phyloP scores from a whole-genome alignment of 2,888 invertebrate genomes.

The Coremacera marginata region DNA sequence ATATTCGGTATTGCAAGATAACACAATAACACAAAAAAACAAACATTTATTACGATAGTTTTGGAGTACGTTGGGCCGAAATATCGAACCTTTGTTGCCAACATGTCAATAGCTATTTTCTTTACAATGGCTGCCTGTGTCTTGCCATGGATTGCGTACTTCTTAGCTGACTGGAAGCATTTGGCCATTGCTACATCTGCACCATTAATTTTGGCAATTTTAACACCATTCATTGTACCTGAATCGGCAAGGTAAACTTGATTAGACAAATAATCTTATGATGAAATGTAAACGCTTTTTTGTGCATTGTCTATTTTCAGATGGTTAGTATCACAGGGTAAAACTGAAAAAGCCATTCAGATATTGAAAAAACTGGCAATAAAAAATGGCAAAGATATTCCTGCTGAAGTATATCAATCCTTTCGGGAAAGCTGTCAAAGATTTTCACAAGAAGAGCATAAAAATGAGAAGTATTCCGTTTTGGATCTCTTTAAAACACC shows the following conservation, averaged over 20 bases:
- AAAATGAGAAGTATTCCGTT: slow-evolving; percentile 80
- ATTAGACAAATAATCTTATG: background rate
- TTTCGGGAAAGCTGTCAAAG: slow-evolving; percentile 77
- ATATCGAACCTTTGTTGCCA: slow-evolving; percentile 91
- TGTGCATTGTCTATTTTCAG: slow-evolving; percentile 64
- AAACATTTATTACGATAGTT: slow-evolving; percentile 71
- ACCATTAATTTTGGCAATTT: slow-evolving; percentile 78
- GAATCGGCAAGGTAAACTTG: slow-evolving; percentile 81
- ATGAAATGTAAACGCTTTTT: background rate
- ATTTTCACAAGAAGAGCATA: slow-evolving; percentile 79
- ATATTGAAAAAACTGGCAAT: slow-evolving; percentile 85
- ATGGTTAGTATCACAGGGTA: slow-evolving; percentile 89
- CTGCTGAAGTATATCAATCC: slow-evolving; percentile 79
- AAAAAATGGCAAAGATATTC: slow-evolving; percentile 82
- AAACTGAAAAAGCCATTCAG: slow-evolving; percentile 81
- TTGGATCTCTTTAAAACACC: slow-evolving; percentile 85
- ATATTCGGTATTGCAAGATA: background rate
- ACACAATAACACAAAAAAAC: background rate
- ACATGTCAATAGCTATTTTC: slow-evolving; percentile 91
- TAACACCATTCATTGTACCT: slow-evolving; percentile 83
- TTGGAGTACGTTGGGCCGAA: slow-evolving; percentile 90
- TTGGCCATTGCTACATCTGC: slow-evolving; percentile 84
- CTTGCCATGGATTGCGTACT: slow-evolving; percentile 88
- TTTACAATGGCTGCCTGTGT: slow-evolving; percentile 85
- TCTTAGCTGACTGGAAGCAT: slow-evolving; percentile 82